These are phyloP conservation scores for Mastomys coucha DNA, from an alignment of 2,113 vertebrate species.

Conservation along the genomic window DNA sequence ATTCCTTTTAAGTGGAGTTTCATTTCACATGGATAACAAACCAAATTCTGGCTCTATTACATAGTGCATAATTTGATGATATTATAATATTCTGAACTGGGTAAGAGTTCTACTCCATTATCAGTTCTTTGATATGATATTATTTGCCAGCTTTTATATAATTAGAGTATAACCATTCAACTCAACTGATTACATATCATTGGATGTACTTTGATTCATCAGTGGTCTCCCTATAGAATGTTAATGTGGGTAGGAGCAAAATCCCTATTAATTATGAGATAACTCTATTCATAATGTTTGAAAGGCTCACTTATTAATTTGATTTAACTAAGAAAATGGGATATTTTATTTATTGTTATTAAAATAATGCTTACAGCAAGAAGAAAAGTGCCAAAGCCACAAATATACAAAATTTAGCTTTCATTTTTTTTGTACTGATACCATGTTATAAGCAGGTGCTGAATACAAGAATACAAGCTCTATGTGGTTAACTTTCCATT, in stretches of 20 bases:
- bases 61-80: not conserved
- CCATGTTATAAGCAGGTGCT: too few relatives aligned
- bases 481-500: too few relatives aligned
- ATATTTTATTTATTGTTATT: slow-evolving; percentile 17
- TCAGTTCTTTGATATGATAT: slow-evolving; percentile 28
- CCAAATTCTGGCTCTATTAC: slow-evolving; percentile 34
- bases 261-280: slow-evolving; percentile 9
- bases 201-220: slow-evolving; percentile 2
- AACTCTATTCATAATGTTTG: not conserved
- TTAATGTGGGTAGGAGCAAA: not conserved
- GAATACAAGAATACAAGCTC: too few relatives aligned
- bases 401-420: too few relatives aligned
- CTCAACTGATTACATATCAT: slow-evolving; percentile 31
- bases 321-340: slow-evolving; percentile 14
- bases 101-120: slow-evolving; percentile 30
- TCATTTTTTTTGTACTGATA: too few relatives aligned
- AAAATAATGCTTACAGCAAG: not conserved
- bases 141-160: slow-evolving; percentile 50
- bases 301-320: not conserved
- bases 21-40: not conserved
- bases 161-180: slow-evolving; percentile 34
- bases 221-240: not conserved
- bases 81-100: slow-evolving; percentile 19
- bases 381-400: too few relatives aligned
- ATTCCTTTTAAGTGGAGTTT: not conserved